A percentile compares a stretch with the other conserved stretches of the same genome.
Conservation (phyloP, 2,113 vertebrate genomes). For the Mus pahari region DNA sequence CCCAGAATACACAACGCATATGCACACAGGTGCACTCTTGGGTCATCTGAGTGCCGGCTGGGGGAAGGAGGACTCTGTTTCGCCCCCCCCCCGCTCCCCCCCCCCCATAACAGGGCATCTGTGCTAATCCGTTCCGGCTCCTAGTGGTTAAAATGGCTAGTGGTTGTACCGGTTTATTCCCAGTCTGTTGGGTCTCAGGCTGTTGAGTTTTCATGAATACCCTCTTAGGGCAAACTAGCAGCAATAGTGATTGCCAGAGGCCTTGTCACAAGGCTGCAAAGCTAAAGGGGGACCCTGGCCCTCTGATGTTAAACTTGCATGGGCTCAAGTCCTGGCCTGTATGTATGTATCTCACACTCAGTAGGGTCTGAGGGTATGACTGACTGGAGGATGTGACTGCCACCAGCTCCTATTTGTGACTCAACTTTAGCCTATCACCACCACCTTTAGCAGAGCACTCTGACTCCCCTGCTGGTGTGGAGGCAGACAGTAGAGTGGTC, state of each 20-base stretch:
- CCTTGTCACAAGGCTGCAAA: neutral
- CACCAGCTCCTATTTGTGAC: neutral
- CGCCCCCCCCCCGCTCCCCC: neutral
- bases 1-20: neutral
- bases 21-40: rapidly evolving
- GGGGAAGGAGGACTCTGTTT: neutral
- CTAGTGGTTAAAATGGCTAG: neutral
- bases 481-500: neutral
- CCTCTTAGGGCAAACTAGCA: neutral
- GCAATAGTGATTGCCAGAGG: neutral
- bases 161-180: neutral
- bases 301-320: neutral
- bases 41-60: neutral
- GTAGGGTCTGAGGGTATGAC: neutral
- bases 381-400: neutral
- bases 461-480: neutral
- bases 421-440: neutral
- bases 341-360: neutral
- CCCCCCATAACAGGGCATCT: neutral
- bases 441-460: neutral
- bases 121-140: neutral
- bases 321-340: neutral
- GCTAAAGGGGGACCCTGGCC: neutral
- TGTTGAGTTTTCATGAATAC: neutral
- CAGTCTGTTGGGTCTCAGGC: neutral